phyloP scores from a whole-genome alignment of 2,113 vertebrate genomes.

The Misgurnus anguillicaudatus region DNA sequence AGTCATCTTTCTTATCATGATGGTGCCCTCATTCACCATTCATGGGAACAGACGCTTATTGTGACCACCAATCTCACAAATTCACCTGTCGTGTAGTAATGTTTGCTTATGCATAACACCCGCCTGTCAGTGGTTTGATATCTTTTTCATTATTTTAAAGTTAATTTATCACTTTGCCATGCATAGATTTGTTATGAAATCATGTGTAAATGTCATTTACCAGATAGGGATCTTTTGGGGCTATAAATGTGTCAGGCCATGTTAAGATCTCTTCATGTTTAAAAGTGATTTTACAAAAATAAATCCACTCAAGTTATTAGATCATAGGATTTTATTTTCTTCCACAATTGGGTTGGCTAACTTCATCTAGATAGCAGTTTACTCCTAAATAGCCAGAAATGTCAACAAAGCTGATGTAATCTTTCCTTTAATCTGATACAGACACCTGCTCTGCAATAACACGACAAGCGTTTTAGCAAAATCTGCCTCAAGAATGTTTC shows the following conservation, averaged over 20 bases:
- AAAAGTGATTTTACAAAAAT: too few relatives aligned
- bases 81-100: background rate
- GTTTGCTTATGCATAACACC: background rate
- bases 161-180: background rate
- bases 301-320: background rate
- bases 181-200: background rate
- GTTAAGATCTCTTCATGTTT: background rate
- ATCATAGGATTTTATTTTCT: constrained; percentile 2
- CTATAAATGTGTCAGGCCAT: background rate
- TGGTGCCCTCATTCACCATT: constrained; percentile 52
- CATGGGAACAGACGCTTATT: constrained; percentile 56
- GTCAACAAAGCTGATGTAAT: constrained; percentile 70
- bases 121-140: constrained; percentile 7
- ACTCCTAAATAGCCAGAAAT: constrained; percentile 69
- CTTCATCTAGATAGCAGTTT: constrained; percentile 58
- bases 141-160: background rate
- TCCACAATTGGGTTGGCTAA: background rate
- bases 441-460: constrained; percentile 69
- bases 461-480: constrained; percentile 60
- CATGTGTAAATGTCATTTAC: too few relatives aligned
- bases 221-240: background rate
- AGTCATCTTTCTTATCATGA: constrained; percentile 47
- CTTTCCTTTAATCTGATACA: constrained; percentile 64
- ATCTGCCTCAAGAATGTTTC: constrained; percentile 60
- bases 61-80: constrained; percentile 5